Evolutionary conservation across 2,797 vertebrate species (phyloP).

Genomic region (Xenopus petersii): DNA sequence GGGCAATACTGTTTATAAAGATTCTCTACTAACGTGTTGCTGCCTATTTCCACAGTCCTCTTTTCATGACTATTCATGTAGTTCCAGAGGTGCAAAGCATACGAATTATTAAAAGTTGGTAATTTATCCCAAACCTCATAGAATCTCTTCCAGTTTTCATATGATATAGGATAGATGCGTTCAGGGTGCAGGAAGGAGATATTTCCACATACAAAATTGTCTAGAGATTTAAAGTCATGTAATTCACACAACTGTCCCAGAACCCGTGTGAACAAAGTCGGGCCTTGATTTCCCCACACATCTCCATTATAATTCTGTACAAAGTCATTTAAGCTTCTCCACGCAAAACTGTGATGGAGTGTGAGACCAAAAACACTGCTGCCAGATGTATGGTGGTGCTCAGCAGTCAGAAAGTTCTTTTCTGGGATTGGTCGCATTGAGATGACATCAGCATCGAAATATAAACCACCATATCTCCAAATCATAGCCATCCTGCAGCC

Average conservation of each 20-base stretch:
- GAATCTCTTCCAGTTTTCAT: constrained; percentile 57
- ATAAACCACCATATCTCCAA: constrained; percentile 26
- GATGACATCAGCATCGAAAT: constrained; percentile 23
- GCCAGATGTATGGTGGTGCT: background rate
- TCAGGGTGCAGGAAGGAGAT: constrained; percentile 68
- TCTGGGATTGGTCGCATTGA: background rate
- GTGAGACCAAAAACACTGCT: constrained; percentile 26
- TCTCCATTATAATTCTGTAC: constrained; percentile 18
- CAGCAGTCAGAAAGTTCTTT: constrained; percentile 7
- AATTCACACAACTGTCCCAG: constrained; percentile 7
- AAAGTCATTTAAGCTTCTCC: background rate
- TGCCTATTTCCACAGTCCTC: constrained; percentile 52
- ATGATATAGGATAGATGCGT: constrained; percentile 69
- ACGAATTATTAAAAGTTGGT: constrained; percentile 63
- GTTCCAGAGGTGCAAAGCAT: constrained; percentile 68
- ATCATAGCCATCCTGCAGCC: constrained; percentile 9
- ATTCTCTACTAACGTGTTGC: constrained; percentile 63
- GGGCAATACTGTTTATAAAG: constrained; percentile 66
- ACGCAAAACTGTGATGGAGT: background rate
- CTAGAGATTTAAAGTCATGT: constrained; percentile 51
- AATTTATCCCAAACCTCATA: constrained; percentile 63
- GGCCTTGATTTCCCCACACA: constrained; percentile 32
- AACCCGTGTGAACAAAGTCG: constrained; percentile 8
- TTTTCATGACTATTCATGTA: constrained; percentile 62
- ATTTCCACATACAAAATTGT: constrained; percentile 56